These are phyloP conservation scores for Dioctria rufipes DNA, from an alignment of 2,888 invertebrate genomes.

Conservation along the genomic window DNA sequence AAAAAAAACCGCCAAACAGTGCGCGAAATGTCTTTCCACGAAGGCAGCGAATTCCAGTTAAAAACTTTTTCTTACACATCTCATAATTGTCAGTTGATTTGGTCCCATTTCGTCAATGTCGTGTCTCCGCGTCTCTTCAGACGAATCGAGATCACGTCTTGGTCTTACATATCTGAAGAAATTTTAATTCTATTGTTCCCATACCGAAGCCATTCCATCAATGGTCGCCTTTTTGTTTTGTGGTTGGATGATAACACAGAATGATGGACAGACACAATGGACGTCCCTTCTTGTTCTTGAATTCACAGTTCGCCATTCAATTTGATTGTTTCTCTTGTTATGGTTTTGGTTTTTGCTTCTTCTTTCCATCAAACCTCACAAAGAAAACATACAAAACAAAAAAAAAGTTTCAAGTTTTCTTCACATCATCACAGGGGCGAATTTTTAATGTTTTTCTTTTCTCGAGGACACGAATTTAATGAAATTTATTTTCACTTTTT, in stretches of 20 bases:
- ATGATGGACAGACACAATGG: conserved; percentile 25
- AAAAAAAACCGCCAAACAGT: background rate
- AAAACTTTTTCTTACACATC: conserved; percentile 24
- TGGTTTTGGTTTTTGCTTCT: too few species aligned
- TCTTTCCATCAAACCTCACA: too few species aligned
- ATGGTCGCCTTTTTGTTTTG: background rate
- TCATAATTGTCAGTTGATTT: conserved; percentile 35
- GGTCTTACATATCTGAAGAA: background rate
- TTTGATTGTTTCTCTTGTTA: conserved; percentile 28
- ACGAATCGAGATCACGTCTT: conserved; percentile 32
- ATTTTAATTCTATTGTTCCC: conserved; percentile 42
- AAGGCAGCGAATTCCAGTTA: conserved; percentile 33
- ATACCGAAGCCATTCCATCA: conserved; percentile 32
- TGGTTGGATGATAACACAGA: background rate
- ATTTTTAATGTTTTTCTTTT: too few species aligned
- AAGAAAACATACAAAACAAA: too few species aligned
- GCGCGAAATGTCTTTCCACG: conserved; percentile 30
- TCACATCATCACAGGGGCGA: too few species aligned
- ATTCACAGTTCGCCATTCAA: conserved; percentile 15
- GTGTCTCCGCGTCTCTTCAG: background rate
- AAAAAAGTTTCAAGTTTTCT: too few species aligned
- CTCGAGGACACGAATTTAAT: too few species aligned
- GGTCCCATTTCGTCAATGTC: conserved; percentile 34
- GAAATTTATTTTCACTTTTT: too few species aligned
- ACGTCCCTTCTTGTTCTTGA: conserved; percentile 6